A percentile compares a stretch with the other conserved stretches of the same genome.
phyloP scores from a whole-genome alignment of 2,888 invertebrate species.

The Cheilosia variabilis region DNA sequence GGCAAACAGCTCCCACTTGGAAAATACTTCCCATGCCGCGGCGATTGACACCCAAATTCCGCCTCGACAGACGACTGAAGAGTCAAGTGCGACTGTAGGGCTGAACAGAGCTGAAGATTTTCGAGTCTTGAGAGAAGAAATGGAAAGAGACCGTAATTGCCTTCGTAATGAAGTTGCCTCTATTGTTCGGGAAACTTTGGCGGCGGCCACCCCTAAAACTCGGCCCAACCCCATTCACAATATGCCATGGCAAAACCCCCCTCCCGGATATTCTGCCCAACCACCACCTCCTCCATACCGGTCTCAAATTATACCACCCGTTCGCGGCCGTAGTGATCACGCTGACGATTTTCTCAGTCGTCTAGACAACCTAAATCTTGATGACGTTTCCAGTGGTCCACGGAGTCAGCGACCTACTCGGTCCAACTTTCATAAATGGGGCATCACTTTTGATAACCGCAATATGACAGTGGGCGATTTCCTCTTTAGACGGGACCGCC shows the following conservation, averaged over 20 bases:
- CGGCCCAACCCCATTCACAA: neutral
- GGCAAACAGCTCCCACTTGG: too few relatives aligned
- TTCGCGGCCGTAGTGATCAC: too few relatives aligned
- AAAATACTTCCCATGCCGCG: too few relatives aligned
- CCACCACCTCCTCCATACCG: neutral
- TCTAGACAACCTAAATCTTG: neutral
- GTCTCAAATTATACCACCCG: neutral
- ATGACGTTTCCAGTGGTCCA: neutral
- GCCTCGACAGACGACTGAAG: too few relatives aligned
- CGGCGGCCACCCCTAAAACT: neutral
- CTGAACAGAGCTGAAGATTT: neutral
- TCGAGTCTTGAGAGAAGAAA: neutral
- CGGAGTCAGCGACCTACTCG: neutral
- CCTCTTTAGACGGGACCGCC: neutral
- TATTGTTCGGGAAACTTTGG: neutral
- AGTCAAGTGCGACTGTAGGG: neutral
- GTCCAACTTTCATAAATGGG: neutral
- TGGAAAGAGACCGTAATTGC: neutral
- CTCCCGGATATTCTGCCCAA: neutral
- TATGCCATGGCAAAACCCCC: neutral
- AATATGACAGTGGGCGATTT: conserved; percentile 18
- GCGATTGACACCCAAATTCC: too few relatives aligned
- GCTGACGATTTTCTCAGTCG: too few relatives aligned
- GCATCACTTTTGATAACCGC: neutral
- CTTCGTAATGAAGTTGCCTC: neutral